Conservation (phyloP, 2,888 invertebrate species). For the Rutpela maculata region DNA sequence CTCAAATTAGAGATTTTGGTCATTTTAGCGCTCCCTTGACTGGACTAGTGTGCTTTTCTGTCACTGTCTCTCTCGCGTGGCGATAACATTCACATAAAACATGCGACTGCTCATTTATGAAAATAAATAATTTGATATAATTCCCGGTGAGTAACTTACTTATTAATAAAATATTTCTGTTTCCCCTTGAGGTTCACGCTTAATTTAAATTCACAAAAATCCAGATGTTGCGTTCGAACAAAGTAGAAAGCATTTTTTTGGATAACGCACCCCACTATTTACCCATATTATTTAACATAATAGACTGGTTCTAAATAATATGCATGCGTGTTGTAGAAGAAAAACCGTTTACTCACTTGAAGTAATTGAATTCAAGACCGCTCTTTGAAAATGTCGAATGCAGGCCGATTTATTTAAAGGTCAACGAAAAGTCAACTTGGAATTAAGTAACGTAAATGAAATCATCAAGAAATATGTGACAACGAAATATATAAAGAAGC, state of each 20-base stretch:
- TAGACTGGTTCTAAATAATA: slow-evolving; percentile 41
- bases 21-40: too few species aligned
- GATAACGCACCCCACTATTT: slow-evolving; percentile 26
- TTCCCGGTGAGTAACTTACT: neutral
- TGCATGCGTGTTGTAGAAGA: slow-evolving; percentile 27
- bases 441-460: slow-evolving; percentile 32
- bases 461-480: slow-evolving; percentile 15
- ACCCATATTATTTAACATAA: slow-evolving; percentile 38
- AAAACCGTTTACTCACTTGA: slow-evolving; percentile 39
- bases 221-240: slow-evolving; percentile 29
- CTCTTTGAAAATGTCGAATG: slow-evolving; percentile 27
- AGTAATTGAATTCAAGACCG: slow-evolving; percentile 35
- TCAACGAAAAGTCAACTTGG: slow-evolving; percentile 36
- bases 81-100: too few species aligned
- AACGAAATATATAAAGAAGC: slow-evolving; percentile 3
- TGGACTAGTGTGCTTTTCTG: too few species aligned
- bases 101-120: too few species aligned
- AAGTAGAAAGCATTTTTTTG: slow-evolving; percentile 18
- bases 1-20: too few species aligned
- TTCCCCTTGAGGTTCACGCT: slow-evolving; percentile 2
- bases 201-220: slow-evolving; percentile 32
- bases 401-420: slow-evolving; percentile 33
- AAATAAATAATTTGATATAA: neutral
- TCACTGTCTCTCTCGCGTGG: too few species aligned
- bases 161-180: neutral